Conservation (phyloP, 2,888 invertebrate species). For the Hofmannophila pseudospretella region DNA sequence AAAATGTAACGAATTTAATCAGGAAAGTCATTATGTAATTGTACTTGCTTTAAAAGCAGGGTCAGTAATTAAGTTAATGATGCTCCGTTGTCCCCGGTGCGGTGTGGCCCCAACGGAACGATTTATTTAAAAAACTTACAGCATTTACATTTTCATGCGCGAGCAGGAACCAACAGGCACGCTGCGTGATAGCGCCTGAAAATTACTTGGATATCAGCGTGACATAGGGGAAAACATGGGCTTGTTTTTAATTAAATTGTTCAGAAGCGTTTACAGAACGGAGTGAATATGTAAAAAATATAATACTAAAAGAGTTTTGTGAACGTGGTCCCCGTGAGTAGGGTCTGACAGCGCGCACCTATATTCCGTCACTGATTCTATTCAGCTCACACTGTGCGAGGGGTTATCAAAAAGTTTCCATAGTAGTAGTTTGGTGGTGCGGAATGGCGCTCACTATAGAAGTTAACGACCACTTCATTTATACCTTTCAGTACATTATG, state of each 20-base stretch:
- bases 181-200: conserved; percentile 19
- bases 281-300: conserved; percentile 19
- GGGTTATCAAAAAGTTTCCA: conserved; percentile 45
- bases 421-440: conserved; percentile 23
- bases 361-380: conserved; percentile 43
- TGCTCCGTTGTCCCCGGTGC: conserved; percentile 27
- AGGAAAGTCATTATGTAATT: conserved; percentile 14
- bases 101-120: conserved; percentile 22
- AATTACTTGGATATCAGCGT: conserved; percentile 16
- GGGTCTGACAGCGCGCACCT: conserved; percentile 52
- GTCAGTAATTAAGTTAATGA: conserved; percentile 41
- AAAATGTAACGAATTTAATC: background rate
- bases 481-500: background rate
- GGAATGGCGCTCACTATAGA: background rate
- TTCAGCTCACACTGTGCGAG: conserved; percentile 27
- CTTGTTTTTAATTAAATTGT: conserved; percentile 33
- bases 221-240: conserved; percentile 18
- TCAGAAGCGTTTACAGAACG: conserved; percentile 19
- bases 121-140: conserved; percentile 26
- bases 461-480: background rate
- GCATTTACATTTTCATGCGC: conserved; percentile 30
- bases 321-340: conserved; percentile 45
- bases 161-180: conserved; percentile 18
- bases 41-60: conserved; percentile 28
- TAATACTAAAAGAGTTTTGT: conserved; percentile 18